These are phyloP conservation scores for Ptilonorhynchus violaceus DNA, from an alignment of 2,113 vertebrate genomes.

Conservation along the genomic window DNA sequence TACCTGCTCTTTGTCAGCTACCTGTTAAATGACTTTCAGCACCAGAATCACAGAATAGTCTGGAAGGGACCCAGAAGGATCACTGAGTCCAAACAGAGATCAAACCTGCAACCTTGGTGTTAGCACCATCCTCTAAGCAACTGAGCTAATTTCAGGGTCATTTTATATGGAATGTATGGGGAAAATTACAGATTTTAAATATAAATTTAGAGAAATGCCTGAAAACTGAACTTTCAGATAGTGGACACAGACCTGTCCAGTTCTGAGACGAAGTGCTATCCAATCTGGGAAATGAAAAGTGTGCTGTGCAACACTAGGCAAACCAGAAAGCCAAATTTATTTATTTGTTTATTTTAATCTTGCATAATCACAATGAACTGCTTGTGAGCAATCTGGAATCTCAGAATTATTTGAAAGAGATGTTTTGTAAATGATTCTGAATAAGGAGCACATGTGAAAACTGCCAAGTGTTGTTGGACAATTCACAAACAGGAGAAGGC, in stretches of 20 bases:
- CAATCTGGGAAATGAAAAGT: neutral
- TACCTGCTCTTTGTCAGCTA: neutral
- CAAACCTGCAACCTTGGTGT: neutral
- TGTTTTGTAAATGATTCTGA: constrained; percentile 14
- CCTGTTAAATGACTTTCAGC: neutral
- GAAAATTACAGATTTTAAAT: neutral
- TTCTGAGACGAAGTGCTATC: neutral
- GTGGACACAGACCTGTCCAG: neutral
- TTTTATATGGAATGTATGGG: neutral
- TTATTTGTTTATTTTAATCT: neutral
- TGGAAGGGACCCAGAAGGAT: neutral
- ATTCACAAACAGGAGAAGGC: neutral
- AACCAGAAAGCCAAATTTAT: neutral
- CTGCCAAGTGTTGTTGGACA: neutral
- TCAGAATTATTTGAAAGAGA: neutral
- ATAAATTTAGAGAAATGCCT: neutral
- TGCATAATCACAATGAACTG: neutral
- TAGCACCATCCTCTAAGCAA: neutral
- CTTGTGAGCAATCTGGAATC: neutral
- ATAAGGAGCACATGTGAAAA: neutral
- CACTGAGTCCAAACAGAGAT: neutral
- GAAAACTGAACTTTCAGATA: neutral
- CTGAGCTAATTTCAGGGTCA: neutral
- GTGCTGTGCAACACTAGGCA: accelerated
- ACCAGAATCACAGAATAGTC: neutral